Percentiles rank a stretch among this genome's conserved stretches.
Evolutionary conservation across 2,797 vertebrate genomes (phyloP).

Genomic region (Phylloscopus collybita): DNA sequence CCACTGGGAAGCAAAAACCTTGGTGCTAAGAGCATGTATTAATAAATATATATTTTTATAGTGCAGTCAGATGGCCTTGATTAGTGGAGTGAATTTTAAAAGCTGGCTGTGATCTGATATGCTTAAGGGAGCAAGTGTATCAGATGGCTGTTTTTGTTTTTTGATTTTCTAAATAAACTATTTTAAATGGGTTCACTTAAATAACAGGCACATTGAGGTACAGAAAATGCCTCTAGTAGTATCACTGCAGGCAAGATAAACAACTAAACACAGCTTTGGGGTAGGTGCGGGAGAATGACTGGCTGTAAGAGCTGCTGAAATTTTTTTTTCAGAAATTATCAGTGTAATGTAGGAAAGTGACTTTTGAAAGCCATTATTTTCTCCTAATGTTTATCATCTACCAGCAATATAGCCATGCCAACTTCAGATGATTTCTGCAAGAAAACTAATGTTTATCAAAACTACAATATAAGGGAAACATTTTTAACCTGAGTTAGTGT

Average conservation of each 20-base stretch:
- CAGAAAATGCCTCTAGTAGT: slow-evolving; percentile 28
- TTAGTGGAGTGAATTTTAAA: neutral
- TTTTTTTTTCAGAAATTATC: neutral
- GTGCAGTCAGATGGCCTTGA: neutral
- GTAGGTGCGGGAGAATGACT: slow-evolving; percentile 10
- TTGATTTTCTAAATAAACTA: slow-evolving; percentile 8
- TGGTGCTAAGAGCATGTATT: neutral
- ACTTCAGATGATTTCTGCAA: neutral
- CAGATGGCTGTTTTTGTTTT: slow-evolving; percentile 21
- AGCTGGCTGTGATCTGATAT: neutral
- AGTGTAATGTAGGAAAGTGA: neutral
- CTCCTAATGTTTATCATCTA: neutral
- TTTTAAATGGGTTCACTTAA: slow-evolving; percentile 22
- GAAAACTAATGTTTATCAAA: neutral
- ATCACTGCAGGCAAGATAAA: slow-evolving; percentile 45
- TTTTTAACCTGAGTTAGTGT: neutral
- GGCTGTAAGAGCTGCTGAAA: neutral
- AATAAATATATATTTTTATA: neutral
- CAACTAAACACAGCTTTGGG: neutral
- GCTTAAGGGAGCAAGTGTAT: neutral
- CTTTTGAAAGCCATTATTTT: neutral
- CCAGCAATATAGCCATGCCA: neutral
- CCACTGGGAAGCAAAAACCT: neutral
- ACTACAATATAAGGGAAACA: neutral
- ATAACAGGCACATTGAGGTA: neutral